Evolutionary conservation across 1,140 invertebrate genomes (phyloP).

Genomic region (Caenorhabditis brenneri): DNA sequence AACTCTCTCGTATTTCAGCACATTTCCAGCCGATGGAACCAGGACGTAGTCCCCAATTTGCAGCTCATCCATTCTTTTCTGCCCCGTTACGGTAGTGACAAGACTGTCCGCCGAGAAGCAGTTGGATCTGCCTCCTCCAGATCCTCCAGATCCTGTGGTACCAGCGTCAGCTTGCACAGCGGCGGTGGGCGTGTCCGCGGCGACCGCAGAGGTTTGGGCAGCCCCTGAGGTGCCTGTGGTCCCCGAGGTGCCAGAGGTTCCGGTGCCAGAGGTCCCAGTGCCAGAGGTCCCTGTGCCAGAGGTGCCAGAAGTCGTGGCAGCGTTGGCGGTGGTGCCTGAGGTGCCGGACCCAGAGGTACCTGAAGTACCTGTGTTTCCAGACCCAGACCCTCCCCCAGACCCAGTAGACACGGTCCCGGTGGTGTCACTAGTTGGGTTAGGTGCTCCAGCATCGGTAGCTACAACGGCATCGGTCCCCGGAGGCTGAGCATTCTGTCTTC

Average conservation of each 20-base stretch:
- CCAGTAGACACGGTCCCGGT: background rate
- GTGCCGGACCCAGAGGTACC: background rate
- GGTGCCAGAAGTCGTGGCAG: background rate
- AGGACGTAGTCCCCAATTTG: constrained; percentile 57
- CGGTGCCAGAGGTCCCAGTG: background rate
- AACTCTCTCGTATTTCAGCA: constrained; percentile 57
- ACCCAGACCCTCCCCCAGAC: background rate
- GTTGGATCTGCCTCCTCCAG: constrained; percentile 45
- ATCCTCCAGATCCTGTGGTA: background rate
- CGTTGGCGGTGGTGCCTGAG: background rate
- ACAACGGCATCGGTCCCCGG: background rate
- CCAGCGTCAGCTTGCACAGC: constrained; percentile 3
- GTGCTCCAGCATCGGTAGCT: too few relatives aligned
- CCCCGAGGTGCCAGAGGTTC: background rate
- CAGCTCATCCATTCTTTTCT: constrained; percentile 56
- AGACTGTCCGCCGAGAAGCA: constrained; percentile 55
- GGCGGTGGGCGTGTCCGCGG: background rate
- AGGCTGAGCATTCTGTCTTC: background rate
- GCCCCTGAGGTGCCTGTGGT: background rate
- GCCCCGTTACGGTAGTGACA: constrained; percentile 50
- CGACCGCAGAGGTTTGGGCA: background rate
- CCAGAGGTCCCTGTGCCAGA: background rate
- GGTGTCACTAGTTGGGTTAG: too few relatives aligned
- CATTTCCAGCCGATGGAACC: constrained; percentile 56
- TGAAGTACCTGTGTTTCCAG: background rate